Conservation (phyloP, 2,888 invertebrate genomes). For the Plebejus anna region DNA sequence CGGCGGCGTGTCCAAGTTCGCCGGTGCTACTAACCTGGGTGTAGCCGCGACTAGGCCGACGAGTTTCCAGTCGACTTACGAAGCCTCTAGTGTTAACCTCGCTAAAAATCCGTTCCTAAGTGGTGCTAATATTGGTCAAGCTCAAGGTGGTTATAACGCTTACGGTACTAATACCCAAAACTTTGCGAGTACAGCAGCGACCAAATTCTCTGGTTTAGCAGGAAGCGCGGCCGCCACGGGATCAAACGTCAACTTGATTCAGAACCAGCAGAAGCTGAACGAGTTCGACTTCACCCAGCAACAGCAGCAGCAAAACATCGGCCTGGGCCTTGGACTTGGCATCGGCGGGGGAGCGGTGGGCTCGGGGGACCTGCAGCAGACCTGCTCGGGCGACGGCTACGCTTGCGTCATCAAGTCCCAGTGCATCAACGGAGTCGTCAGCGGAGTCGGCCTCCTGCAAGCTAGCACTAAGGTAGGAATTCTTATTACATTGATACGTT, state of each 20-base stretch:
- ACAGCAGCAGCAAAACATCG: conserved; percentile 57
- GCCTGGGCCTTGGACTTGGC: conserved; percentile 40
- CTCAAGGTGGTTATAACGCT: conserved; percentile 43
- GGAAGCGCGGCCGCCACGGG: conserved; percentile 64
- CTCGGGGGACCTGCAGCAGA: conserved; percentile 66
- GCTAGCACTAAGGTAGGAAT: conserved; percentile 77
- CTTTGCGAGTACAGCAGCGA: conserved; percentile 36
- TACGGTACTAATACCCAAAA: conserved; percentile 32
- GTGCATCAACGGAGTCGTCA: conserved; percentile 82
- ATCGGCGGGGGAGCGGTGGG: conserved; percentile 23
- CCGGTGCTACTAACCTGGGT: conserved; percentile 37
- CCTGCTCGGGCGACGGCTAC: conserved; percentile 80
- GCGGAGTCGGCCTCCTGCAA: conserved; percentile 70
- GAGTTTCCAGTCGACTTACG: conserved; percentile 46
- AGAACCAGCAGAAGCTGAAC: conserved; percentile 53
- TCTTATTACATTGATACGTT: not conserved
- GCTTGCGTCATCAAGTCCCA: conserved; percentile 81
- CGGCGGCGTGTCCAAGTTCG: conserved; percentile 47
- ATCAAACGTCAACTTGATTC: conserved; percentile 60
- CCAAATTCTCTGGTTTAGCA: conserved; percentile 60
- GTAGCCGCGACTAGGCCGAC: conserved; percentile 36
- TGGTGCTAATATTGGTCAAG: conserved; percentile 27
- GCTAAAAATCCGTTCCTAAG: conserved; percentile 59
- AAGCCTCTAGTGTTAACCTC: conserved; percentile 53
- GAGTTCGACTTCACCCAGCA: conserved; percentile 59